These are phyloP conservation scores for Taurulus bubalis DNA, from an alignment of 2,113 vertebrate species.

Conservation along the genomic window DNA sequence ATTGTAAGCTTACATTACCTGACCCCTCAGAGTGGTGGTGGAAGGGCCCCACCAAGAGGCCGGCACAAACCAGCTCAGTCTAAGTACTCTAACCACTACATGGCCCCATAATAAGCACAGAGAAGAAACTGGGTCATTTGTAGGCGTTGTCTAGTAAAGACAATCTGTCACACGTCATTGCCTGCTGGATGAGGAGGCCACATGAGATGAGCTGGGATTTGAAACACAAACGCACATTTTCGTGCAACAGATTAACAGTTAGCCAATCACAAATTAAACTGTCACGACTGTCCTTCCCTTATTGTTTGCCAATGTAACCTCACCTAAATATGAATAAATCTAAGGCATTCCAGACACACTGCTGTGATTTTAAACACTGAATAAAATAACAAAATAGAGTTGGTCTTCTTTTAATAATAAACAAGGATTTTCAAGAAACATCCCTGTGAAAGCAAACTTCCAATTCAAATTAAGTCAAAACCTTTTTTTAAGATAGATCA, in stretches of 20 bases:
- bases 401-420: not conserved
- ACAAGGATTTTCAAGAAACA: not conserved
- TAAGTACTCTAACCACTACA: not conserved
- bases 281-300: not conserved
- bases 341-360: not conserved
- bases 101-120: not conserved
- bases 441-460: not conserved
- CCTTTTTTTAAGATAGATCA: not conserved
- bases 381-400: not conserved
- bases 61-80: constrained; percentile 22
- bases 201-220: not conserved
- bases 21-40: constrained; percentile 13
- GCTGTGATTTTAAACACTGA: not conserved
- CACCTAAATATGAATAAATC: not conserved
- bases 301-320: not conserved
- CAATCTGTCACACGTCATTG: not conserved
- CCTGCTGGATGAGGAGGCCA: not conserved
- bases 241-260: not conserved
- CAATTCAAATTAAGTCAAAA: not conserved
- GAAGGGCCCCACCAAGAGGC: constrained; percentile 71
- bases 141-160: not conserved
- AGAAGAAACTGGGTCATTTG: not conserved
- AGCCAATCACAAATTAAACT: not conserved
- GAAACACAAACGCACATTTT: not conserved
- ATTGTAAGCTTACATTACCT: not conserved